Evolutionary conservation across 2,797 vertebrate genomes (phyloP), one percentile per base, ranked within the genome.

Genomic region (Propithecus deckenii): DNA sequence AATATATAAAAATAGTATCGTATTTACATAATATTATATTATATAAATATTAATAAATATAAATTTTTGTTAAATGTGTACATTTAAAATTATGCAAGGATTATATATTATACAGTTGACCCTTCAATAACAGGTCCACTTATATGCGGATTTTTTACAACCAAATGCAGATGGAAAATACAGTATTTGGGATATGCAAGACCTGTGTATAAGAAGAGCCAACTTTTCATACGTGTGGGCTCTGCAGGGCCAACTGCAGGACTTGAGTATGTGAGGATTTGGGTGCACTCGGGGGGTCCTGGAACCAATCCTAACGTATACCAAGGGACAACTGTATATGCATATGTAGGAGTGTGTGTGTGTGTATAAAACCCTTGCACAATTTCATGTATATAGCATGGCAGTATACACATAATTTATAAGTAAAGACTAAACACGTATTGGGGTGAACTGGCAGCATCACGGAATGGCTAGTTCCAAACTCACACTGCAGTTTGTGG

Each of bases 31-130:
- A 69, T n/a, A 41, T 63, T 83, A 89, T 23, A 28, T 35, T 59
- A 83, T 69, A 23, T 55, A 25, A 57, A 67, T 38, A 65, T 81
- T 78, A 72, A 71, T 48, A 91, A 89, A 69, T 38, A 69, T 4
- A 71, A 76, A 20, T 32, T 38, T 71, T 63, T 69, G 10, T 76
- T 87, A 65, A 90, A 59, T 63, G 55, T 15, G 15, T 41, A 67
- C 41, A n/a, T 79, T 35, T 76, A 55, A 93, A 89, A 87, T 41
- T 35, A 76, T 14, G 52, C 18, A 75, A 86, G 41, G 4, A n/a
- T 78, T 90, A 32, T 17, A 8, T 22, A 18, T 75, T 79, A 55
- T 79, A 38, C n/a, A 55, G n/a, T 25, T 79, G 22, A 79, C n/a
- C 1, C 7, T 79, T 55, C 13, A 38, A 55, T 4, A 55, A 52